Evolutionary conservation across 2,797 vertebrate species (phyloP).

Genomic region (Sternarchorhynchus goeldii): DNA sequence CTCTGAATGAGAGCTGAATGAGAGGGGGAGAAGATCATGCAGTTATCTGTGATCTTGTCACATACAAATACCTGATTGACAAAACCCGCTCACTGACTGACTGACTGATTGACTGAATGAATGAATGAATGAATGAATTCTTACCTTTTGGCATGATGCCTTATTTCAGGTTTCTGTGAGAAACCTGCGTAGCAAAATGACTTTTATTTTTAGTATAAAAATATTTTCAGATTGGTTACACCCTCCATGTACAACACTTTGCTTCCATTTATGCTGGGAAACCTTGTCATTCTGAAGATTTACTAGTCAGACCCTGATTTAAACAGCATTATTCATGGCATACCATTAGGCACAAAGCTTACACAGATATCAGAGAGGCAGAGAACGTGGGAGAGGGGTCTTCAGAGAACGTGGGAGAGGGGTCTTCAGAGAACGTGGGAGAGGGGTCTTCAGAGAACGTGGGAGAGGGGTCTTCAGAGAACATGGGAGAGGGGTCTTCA

Average conservation of each 20-base stretch:
- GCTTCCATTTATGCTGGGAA: constrained; percentile 17
- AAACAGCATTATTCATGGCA: constrained; percentile 44
- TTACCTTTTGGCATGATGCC: constrained; percentile 41
- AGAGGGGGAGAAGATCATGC: neutral
- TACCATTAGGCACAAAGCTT: constrained; percentile 37
- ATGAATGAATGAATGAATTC: constrained; percentile 44
- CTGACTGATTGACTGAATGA: no score
- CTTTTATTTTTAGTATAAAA: no score
- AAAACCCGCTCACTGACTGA: no score
- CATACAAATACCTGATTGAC: neutral
- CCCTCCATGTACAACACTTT: neutral
- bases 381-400: neutral
- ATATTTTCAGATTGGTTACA: no score
- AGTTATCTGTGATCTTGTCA: constrained; percentile 16
- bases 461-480: neutral
- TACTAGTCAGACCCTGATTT: constrained; percentile 38
- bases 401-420: neutral
- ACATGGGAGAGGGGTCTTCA: neutral
- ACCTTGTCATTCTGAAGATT: constrained; percentile 21
- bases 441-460: neutral
- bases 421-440: neutral
- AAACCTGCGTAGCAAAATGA: no score
- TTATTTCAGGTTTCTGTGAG: constrained; percentile 33
- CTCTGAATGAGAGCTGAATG: constrained; percentile 49
- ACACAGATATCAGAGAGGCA: neutral